phyloP scores from a whole-genome alignment of 2,113 vertebrate species.

The Caloenas nicobarica region DNA sequence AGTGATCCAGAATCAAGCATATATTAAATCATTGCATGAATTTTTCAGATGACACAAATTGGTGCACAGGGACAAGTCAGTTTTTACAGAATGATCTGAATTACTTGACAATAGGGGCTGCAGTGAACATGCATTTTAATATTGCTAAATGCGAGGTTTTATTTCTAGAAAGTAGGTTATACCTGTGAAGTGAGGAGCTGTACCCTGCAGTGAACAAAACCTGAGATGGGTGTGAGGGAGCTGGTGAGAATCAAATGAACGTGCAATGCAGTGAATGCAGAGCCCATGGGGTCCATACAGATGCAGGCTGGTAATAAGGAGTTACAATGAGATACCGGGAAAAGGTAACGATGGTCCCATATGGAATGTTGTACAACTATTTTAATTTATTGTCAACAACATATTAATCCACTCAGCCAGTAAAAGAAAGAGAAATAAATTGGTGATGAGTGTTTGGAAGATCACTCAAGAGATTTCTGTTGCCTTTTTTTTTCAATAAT shows the following conservation, averaged over 20 bases:
- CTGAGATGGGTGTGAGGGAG: neutral
- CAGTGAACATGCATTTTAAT: neutral
- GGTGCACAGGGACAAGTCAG: neutral
- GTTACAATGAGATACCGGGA: neutral
- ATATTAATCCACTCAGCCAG: neutral
- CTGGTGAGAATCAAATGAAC: neutral
- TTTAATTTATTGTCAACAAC: neutral
- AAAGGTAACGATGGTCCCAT: neutral
- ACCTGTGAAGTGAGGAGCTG: neutral
- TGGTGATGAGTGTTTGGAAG: neutral
- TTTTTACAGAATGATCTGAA: neutral
- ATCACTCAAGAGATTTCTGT: neutral
- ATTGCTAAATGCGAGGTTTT: neutral
- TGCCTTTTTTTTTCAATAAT: no score
- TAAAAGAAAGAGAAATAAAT: neutral
- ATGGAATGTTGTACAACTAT: neutral
- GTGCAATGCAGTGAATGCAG: neutral
- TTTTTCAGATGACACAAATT: neutral
- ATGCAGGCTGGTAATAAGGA: neutral
- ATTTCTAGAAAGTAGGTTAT: neutral
- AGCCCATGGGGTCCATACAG: rapidly evolving
- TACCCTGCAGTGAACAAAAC: neutral
- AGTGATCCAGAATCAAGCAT: neutral
- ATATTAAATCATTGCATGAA: neutral
- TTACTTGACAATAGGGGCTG: neutral